Base-by-base conservation (phyloP, 2,113 vertebrate genomes). In the Pampusana beccarii region DNA sequence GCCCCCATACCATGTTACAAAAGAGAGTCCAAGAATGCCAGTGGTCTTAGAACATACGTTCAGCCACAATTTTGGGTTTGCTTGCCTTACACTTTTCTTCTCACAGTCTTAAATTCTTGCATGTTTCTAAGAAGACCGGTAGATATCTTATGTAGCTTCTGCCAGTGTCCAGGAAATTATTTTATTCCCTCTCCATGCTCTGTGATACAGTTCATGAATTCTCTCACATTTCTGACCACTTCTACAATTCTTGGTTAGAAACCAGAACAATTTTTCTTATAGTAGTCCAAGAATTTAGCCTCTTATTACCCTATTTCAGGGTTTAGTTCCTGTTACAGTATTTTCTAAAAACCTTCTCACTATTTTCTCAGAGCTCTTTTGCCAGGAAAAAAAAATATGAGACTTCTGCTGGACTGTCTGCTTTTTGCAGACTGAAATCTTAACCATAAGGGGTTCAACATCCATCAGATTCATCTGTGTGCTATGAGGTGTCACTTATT, bases 381-480 rank as follows among this genome's bases (percentile, higher is more conserved):
- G 8, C 50, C 12, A 44, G 24, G 26, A 75, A 88, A 82, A 88
- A 82, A 74, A 28, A 26, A 13, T 1, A 40, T 1, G 48, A 72
- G 20, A 65, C 13, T 78, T 57, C 11, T 28, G 20, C 23, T 70
- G 19, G 15, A 33, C 29, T 14, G 4, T 18, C 25, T 67, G 50
- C 10, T 82, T 69, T 90, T 65, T 80, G 40, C 54, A 88, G 26
- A 18, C 33, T 53, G 28, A 70, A 8, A 4, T 75, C 77, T 86
- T 73, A 70, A 21, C 50, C 18, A 26, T 31, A 65, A 29, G 29
- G 38, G 48, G 56, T 40, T 42, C 42, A 60, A 9, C 4, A 4
- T 42, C 56, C 25, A n/a, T 7, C 0, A 0, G 34, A 38, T n/a
- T 91, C 29, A 53, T 58, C 40, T 57, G 21, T 8, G n/a, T 58